Evolutionary conservation across 2,888 invertebrate genomes (phyloP), one percentile per base, ranked within the genome.

Genomic region (Bellardia bayeri): DNA sequence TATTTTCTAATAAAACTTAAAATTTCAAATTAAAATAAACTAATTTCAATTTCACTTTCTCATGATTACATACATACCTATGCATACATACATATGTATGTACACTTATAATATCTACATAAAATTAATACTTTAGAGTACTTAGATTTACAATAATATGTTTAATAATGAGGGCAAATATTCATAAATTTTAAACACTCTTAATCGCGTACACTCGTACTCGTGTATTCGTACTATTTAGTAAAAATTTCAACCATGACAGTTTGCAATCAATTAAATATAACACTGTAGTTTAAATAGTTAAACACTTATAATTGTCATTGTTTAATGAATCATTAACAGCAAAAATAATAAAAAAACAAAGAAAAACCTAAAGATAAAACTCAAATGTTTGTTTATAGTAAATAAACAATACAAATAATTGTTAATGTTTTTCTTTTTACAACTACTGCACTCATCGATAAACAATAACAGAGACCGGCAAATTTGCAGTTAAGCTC

Each of bases 401-500:
- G 16, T 61, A 42, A 83, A 71, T 54, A 84, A 83, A 69, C 69
- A 63, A 69, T 69, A 37, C 37, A 71, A 45, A 64, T 63, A 61
- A 61, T 58, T 56, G 16, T 66, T 56, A 49, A 40, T 40, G 69
- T 54, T 51, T 16, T 49, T 69, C 37, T 79, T 69, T 71, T 72
- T 56, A 56, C 23, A 74, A 74, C 11, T 42, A 63, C 14, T 51
- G 23, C 23, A 13, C 74, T 80, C 71, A 71, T 49, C 30, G 23
- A 51, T 61, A 82, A 71, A 83, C 82, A 86, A 83, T 83, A 83
- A 80, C 83, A 72, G 83, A 87, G 80, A 87, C 86, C 86, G 86
- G 86, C 76, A 54, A 74, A 66, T 74, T 83, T 79, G 51, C 16
- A 61, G 30, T 42, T 40, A 68, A 63, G 51, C 63, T 64, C 68